Evolutionary conservation across 2,113 vertebrate species (phyloP).

Genomic region (Progne subis): DNA sequence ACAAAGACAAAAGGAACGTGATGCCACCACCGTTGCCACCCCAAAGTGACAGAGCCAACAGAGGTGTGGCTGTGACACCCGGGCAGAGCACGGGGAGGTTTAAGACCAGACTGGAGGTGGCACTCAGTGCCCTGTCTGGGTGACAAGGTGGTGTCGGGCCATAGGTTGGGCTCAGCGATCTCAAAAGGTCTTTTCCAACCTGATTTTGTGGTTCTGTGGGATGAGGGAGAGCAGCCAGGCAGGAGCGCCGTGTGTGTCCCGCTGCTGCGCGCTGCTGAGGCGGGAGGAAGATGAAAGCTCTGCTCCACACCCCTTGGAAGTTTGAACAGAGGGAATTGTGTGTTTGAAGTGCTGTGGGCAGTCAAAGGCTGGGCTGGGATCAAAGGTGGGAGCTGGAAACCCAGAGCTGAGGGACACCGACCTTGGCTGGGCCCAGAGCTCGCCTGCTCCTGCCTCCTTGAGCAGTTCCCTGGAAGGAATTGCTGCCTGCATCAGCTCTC

Average conservation of each 20-base stretch:
- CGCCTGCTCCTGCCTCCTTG: neutral
- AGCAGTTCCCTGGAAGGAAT: neutral
- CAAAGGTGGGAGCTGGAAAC: neutral
- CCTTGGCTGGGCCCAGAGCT: neutral
- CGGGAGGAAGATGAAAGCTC: neutral
- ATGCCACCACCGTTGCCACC: neutral
- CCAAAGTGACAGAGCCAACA: neutral
- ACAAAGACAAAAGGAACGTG: neutral
- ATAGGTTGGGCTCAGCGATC: neutral
- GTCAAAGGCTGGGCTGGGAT: neutral
- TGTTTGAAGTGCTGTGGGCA: neutral
- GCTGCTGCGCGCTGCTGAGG: neutral
- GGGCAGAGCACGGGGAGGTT: accelerated
- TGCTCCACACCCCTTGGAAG: neutral
- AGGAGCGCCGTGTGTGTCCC: neutral
- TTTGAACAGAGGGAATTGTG: neutral
- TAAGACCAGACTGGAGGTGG: neutral
- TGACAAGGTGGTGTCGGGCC: neutral
- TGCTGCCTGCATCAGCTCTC: neutral
- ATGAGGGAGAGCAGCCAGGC: neutral
- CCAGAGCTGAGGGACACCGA: neutral
- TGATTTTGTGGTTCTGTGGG: neutral
- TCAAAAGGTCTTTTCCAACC: neutral
- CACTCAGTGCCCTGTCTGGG: neutral
- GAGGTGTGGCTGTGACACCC: neutral